A percentile compares a stretch with the other conserved stretches of the same genome.
phyloP scores from a whole-genome alignment of 2,888 invertebrate species.

The Agrochola litura region DNA sequence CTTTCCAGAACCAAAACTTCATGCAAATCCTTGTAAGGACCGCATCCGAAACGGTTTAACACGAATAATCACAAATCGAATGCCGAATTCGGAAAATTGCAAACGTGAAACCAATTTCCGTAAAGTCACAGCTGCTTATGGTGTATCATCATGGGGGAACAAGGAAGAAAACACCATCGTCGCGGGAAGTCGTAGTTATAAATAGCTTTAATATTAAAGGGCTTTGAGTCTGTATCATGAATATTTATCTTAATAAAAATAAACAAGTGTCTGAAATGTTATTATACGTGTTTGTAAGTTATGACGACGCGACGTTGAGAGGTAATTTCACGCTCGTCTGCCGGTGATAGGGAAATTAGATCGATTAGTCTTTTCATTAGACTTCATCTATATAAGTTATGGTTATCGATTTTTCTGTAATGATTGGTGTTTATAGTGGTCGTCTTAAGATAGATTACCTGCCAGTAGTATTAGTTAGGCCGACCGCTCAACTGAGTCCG shows the following conservation, averaged over 20 bases:
- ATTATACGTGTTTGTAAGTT: constrained; percentile 50
- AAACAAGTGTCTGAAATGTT: constrained; percentile 56
- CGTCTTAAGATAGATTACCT: not conserved
- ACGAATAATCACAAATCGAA: constrained; percentile 42
- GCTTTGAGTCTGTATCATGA: constrained; percentile 48
- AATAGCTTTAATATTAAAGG: constrained; percentile 50
- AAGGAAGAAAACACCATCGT: constrained; percentile 46
- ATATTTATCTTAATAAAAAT: constrained; percentile 61
- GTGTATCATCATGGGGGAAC: constrained; percentile 39
- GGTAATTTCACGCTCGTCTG: constrained; percentile 57
- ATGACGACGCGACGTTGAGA: constrained; percentile 49
- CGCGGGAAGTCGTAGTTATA: constrained; percentile 31
- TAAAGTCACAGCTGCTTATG: constrained; percentile 55
- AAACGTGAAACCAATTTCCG: constrained; percentile 66
- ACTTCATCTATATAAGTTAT: constrained; percentile 33
- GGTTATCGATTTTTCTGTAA: constrained; percentile 24
- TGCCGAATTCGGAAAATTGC: constrained; percentile 57
- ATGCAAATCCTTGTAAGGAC: constrained; percentile 3
- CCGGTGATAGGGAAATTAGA: constrained; percentile 50
- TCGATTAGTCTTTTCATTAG: constrained; percentile 30
- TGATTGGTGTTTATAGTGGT: not conserved
- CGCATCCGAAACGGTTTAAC: constrained; percentile 24
- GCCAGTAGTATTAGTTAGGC: not conserved
- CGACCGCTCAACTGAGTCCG: no score
- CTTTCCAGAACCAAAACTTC: constrained; percentile 10